Conservation (phyloP, 2,113 vertebrate species). For the Crotalus viridis region DNA sequence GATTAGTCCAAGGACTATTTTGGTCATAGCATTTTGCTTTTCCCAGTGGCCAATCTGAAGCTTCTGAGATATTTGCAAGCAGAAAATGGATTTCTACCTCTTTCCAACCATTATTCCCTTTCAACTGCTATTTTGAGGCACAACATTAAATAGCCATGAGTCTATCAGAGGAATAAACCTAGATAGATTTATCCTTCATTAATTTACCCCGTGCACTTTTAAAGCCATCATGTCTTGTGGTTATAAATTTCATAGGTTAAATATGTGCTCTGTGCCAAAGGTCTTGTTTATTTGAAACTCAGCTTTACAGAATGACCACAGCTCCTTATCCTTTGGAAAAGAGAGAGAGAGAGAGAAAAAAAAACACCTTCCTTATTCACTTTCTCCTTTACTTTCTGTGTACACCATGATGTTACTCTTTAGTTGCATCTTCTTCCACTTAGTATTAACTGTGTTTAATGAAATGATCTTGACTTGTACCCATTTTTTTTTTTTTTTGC, state of each 20-base stretch:
- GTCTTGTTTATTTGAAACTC: background rate
- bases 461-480: background rate
- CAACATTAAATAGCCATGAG: background rate
- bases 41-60: background rate
- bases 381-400: background rate
- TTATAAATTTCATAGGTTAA: background rate
- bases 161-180: background rate
- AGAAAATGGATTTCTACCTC: background rate
- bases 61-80: background rate
- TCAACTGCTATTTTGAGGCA: background rate
- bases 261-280: background rate
- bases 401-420: background rate
- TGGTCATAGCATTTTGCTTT: background rate
- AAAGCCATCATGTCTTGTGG: background rate
- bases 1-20: background rate
- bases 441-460: background rate
- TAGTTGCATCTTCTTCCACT: background rate
- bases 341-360: too few species aligned
- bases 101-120: background rate
- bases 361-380: background rate
- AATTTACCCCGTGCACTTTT: background rate
- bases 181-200: background rate
- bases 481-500: background rate
- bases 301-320: background rate
- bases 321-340: background rate